Percentiles rank a stretch among this genome's conserved stretches.
Evolutionary conservation across 2,113 vertebrate genomes (phyloP).

Genomic region (Salvelinus namaycush): DNA sequence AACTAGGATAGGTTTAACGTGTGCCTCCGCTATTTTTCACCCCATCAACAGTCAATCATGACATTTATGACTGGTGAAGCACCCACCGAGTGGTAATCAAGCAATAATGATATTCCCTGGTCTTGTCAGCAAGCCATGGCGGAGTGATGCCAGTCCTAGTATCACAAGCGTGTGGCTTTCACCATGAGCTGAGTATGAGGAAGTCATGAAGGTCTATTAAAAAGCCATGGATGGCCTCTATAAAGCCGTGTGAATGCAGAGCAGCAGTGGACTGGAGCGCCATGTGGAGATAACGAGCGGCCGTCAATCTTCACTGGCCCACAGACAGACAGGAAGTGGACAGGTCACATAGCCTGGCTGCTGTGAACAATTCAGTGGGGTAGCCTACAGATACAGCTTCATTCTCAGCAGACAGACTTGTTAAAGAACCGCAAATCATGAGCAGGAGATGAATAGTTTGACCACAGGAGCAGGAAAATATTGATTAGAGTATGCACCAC

Average conservation of each 20-base stretch:
- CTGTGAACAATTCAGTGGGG: constrained; percentile 17
- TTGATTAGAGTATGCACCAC: background rate
- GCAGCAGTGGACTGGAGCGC: constrained; percentile 17
- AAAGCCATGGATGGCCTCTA: background rate
- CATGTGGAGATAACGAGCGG: constrained; percentile 34
- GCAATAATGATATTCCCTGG: background rate
- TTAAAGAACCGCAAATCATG: background rate
- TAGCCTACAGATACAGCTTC: constrained; percentile 1
- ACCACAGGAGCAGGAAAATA: background rate
- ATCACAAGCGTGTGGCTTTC: constrained; percentile 94
- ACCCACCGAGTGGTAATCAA: background rate
- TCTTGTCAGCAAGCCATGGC: background rate
- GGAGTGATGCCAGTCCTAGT: constrained; percentile 41
- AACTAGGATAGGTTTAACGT: no score
- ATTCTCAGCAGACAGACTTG: background rate
- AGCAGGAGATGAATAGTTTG: constrained; percentile 2
- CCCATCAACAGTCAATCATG: no score
- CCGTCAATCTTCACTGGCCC: constrained; percentile 33
- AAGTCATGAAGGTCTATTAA: background rate
- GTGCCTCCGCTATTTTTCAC: no score
- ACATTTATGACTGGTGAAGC: background rate
- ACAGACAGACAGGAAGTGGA: constrained; percentile 28
- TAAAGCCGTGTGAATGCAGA: background rate
- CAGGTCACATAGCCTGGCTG: constrained; percentile 5
- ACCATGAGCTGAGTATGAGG: constrained; percentile 84